phyloP scores from a whole-genome alignment of 2,888 invertebrate species.

The Epirrhoe tristata region DNA sequence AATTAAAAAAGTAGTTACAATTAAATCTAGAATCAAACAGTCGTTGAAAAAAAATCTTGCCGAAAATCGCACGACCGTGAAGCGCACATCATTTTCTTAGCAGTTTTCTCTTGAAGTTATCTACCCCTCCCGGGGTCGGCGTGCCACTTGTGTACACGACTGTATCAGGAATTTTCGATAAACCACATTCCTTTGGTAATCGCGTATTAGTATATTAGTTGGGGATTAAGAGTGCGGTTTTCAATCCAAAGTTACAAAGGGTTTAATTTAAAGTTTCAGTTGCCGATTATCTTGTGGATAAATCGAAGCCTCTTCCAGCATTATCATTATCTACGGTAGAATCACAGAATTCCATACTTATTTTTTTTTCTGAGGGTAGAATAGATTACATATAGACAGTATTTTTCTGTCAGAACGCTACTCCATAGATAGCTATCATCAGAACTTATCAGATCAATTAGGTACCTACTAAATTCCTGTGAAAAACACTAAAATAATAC shows the following conservation, averaged over 20 bases:
- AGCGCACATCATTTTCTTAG: neutral
- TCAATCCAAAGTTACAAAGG: slow-evolving; percentile 23
- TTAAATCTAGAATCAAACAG: neutral
- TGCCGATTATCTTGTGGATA: neutral
- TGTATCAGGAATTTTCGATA: slow-evolving; percentile 66
- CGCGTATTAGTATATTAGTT: slow-evolving; percentile 39
- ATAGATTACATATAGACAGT: no score
- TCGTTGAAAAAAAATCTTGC: neutral
- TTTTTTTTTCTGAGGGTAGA: no score
- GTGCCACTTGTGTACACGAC: slow-evolving; percentile 58
- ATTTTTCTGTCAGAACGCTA: no score
- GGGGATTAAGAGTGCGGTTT: slow-evolving; percentile 24
- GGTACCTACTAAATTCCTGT: no score
- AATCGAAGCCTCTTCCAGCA: no score
- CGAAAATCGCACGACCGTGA: neutral
- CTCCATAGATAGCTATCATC: no score
- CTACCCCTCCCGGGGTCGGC: slow-evolving; percentile 36
- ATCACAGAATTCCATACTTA: no score
- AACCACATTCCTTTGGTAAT: slow-evolving; percentile 52
- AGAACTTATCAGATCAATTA: no score
- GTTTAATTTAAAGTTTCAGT: slow-evolving; percentile 15
- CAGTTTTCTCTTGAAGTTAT: neutral
- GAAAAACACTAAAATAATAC: no score
- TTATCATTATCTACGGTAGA: no score
- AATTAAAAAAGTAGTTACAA: neutral